Evolutionary conservation across 1,140 invertebrate species (phyloP).

Genomic region (Drosophila tristis): DNA sequence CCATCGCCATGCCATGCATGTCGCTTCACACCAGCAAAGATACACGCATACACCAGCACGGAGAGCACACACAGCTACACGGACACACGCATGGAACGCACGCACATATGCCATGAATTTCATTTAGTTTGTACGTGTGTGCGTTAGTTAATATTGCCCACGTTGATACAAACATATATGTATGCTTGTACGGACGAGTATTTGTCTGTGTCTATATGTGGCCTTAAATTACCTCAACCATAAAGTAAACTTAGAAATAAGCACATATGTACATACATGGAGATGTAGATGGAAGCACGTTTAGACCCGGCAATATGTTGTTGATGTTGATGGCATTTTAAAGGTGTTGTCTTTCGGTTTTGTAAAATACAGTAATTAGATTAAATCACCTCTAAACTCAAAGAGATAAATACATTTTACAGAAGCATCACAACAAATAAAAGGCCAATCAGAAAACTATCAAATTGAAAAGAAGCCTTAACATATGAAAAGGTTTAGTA

Average conservation of each 20-base stretch:
- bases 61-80: constrained; percentile 14
- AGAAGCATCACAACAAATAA: constrained; percentile 9
- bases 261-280: constrained; percentile 10
- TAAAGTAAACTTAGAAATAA: constrained; percentile 63
- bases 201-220: constrained; percentile 39
- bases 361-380: constrained; percentile 63
- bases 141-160: constrained; percentile 79
- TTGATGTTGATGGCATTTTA: constrained; percentile 70
- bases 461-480: neutral
- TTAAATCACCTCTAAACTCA: constrained; percentile 28
- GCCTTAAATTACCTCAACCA: constrained; percentile 76
- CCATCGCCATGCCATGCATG: constrained; percentile 76
- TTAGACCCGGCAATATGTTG: constrained; percentile 55
- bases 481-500: no score
- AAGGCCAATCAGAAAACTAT: constrained; percentile 38
- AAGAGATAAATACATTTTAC: neutral
- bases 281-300: neutral
- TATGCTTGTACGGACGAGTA: neutral
- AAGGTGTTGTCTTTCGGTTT: constrained; percentile 41
- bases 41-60: constrained; percentile 30
- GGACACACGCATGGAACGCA: constrained; percentile 56
- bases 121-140: constrained; percentile 78
- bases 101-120: constrained; percentile 83
- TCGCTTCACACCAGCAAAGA: constrained; percentile 53
- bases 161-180: constrained; percentile 39